Conservation (phyloP, 2,888 invertebrate species). For the Entomobrya proxima region DNA sequence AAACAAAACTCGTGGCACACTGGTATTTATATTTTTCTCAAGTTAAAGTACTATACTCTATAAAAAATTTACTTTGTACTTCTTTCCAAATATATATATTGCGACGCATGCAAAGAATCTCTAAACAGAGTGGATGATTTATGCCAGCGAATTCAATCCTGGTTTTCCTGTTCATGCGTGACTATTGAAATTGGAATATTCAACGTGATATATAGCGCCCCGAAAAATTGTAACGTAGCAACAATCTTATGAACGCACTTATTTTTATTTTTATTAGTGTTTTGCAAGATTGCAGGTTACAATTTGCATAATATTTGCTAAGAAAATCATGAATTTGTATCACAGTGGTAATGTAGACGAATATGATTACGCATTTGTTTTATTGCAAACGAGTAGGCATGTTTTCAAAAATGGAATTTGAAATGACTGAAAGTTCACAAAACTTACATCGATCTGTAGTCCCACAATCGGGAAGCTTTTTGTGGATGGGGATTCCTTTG, state of each 20-base stretch:
- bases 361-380: background rate
- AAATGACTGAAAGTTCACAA: no score
- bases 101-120: conserved; percentile 25
- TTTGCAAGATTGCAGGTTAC: no score
- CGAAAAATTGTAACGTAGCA: no score
- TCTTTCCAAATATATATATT: background rate
- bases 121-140: conserved; percentile 46
- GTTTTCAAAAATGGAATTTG: no score
- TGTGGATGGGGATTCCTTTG: conserved; percentile 73
- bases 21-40: no score
- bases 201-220: background rate
- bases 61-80: no score
- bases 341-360: no score
- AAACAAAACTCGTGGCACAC: no score
- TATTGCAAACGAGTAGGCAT: no score
- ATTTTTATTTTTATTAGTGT: no score
- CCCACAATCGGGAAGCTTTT: conserved; percentile 71
- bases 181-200: conserved; percentile 23
- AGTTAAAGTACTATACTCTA: no score
- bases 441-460: conserved; percentile 65
- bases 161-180: conserved; percentile 15
- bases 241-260: no score
- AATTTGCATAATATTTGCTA: background rate
- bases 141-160: conserved; percentile 50
- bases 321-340: background rate